Evolutionary conservation across 2,113 vertebrate genomes (phyloP), one percentile per base, ranked within the genome.

Genomic region (Paramormyrops kingsleyae): DNA sequence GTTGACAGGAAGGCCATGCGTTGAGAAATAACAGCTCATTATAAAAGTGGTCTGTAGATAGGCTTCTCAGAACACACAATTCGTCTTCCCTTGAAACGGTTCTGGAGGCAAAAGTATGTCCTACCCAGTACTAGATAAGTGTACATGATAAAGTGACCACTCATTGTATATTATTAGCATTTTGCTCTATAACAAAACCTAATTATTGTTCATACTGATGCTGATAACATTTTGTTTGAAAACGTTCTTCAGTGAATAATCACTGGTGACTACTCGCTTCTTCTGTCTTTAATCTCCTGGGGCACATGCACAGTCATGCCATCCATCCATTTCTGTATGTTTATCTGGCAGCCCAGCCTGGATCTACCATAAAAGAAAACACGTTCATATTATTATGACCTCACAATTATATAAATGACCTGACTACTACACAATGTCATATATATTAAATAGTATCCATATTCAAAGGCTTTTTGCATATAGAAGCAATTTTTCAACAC

Each of bases 331-430:
- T 94, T 95, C 90, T 93, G 94, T 31, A 97, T 1, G 0, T 90
- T 93, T 89, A 97, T 94, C 92, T 97, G 97, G 92, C 96, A 97
- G 47, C 96, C 96, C 15, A 97, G 94, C 31, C 96, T 95, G 0
- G 96, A 96, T 19, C 96, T 97, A 92, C 53, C 92, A 87, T 83
- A 89, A 91, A 62, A 92, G 44, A 39, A 50, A 39, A 35, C 35
- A 80, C 5, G 42, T 42, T 42, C 15, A 80, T 80, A 42, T 42
- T 42, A 42, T 42, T 39, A 80, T 35, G 74, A 80, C 74, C 35
- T 80, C 15, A 42, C 74, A 80, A 15, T 80, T 80, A 42, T 19
- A 80, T 19, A 80, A 1, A 42, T 80, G 7, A 80, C 35, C 31
- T 42, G 74, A 80, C 35, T 39, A 77, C 27, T 35, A 77, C 31